Conservation (phyloP, 1,140 invertebrate species). For the Trichonephila inaurata region DNA sequence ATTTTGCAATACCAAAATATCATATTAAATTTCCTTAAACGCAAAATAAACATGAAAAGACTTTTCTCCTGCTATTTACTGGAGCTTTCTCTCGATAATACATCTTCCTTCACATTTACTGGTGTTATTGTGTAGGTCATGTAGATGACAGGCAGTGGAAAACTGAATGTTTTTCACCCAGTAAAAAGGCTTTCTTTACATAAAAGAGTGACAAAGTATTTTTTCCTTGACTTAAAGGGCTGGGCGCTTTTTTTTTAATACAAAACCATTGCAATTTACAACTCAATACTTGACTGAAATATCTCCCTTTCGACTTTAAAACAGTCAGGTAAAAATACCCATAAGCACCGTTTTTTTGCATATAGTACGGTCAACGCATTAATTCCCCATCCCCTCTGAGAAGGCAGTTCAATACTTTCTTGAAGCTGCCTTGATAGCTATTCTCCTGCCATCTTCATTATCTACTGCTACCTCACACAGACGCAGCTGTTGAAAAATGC, state of each 20-base stretch:
- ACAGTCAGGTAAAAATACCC: background rate
- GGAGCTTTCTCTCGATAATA: background rate
- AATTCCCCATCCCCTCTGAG: background rate
- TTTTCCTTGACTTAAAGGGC: background rate
- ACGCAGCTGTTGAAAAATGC: constrained; percentile 2
- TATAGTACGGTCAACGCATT: background rate
- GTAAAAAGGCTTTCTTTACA: background rate
- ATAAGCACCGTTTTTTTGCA: background rate
- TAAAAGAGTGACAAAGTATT: background rate
- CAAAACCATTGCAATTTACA: background rate
- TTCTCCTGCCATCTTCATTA: background rate
- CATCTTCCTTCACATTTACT: background rate
- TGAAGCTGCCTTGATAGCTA: background rate
- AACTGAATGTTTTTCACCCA: background rate
- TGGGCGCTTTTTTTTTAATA: background rate
- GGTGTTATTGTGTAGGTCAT: background rate
- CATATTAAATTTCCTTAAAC: background rate
- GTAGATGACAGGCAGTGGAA: background rate
- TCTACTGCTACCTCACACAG: constrained; percentile 19
- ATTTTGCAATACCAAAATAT: no score
- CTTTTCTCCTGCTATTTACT: background rate
- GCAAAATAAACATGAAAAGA: background rate
- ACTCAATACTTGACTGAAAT: background rate
- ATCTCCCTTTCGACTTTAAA: no score
- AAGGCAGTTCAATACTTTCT: constrained; percentile 2